A percentile compares a stretch with the other conserved stretches of the same genome.
phyloP scores from a whole-genome alignment of 2,113 vertebrate genomes.

The Ptyas mucosa region DNA sequence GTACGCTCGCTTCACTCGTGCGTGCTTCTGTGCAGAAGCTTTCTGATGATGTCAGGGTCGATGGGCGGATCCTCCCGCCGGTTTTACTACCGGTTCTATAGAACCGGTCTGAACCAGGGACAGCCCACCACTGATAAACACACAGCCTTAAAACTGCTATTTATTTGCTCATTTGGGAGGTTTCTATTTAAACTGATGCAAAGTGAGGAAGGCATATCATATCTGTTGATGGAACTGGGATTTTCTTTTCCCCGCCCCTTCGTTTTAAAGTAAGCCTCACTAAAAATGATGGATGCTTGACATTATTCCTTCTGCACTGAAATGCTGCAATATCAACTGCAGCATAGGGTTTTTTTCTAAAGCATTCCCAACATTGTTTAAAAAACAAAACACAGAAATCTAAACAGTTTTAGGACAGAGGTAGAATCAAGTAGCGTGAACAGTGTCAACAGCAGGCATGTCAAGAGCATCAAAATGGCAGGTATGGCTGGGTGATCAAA shows the following conservation, averaged over 20 bases:
- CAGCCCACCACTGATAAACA: too few species aligned
- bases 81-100: too few species aligned
- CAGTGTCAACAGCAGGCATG: neutral
- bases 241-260: neutral
- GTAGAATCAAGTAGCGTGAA: neutral
- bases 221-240: neutral
- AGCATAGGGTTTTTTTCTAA: neutral
- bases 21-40: too few species aligned
- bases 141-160: neutral
- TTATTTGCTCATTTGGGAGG: neutral
- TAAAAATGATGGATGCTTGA: neutral
- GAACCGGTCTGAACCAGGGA: too few species aligned
- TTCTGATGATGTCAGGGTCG: too few species aligned
- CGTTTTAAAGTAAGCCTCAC: neutral
- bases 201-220: neutral
- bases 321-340: neutral
- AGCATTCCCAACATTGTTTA: neutral
- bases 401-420: neutral
- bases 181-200: neutral
- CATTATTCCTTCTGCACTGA: neutral
- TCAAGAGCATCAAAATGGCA: neutral
- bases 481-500: neutral
- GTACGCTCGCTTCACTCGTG: too few species aligned
- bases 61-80: too few species aligned
- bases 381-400: neutral